These are phyloP conservation scores for Scortum barcoo DNA, from an alignment of 2,113 vertebrate species.

Conservation along the genomic window DNA sequence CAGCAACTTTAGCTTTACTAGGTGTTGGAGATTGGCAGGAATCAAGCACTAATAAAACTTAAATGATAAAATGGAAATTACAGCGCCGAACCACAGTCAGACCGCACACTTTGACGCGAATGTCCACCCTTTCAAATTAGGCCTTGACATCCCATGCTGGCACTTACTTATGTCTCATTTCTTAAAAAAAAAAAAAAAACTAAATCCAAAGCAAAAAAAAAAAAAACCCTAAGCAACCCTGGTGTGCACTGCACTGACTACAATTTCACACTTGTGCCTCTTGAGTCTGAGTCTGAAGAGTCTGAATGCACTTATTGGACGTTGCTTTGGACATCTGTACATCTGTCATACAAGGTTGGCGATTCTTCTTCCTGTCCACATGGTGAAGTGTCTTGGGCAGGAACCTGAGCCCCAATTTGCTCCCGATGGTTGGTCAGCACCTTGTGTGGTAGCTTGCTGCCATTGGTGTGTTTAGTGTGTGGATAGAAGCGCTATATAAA, in stretches of 20 bases:
- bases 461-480: too few relatives aligned
- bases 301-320: not conserved
- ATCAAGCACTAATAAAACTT: not conserved
- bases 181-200: not conserved
- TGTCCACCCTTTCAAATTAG: not conserved
- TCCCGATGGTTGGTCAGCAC: too few relatives aligned
- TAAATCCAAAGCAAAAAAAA: not conserved
- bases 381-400: too few relatives aligned
- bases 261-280: not conserved
- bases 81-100: not conserved
- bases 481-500: too few relatives aligned
- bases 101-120: too few relatives aligned
- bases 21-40: not conserved
- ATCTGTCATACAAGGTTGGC: not conserved
- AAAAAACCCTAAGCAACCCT: not conserved
- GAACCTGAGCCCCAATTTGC: too few relatives aligned
- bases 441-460: too few relatives aligned
- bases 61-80: not conserved
- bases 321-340: not conserved
- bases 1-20: not conserved
- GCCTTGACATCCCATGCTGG: not conserved
- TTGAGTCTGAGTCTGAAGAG: not conserved
- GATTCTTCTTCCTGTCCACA: too few relatives aligned
- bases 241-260: not conserved
- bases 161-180: not conserved